phyloP scores from a whole-genome alignment of 1,140 invertebrate genomes.

The Gryon sp. region DNA sequence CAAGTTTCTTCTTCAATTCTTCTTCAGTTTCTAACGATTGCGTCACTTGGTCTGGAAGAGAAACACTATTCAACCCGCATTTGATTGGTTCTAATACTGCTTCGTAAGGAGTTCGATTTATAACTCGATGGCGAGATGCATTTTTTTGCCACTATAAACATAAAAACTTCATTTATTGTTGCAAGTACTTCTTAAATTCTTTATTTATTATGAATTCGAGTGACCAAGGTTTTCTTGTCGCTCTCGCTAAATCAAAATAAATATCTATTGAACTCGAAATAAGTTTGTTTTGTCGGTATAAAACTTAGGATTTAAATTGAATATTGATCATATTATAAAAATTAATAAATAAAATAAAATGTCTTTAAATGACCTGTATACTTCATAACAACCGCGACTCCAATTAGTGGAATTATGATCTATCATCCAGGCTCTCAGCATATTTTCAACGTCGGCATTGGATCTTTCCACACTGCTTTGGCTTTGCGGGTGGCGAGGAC shows the following conservation, averaged over 20 bases:
- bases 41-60: background rate
- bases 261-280: constrained; percentile 2
- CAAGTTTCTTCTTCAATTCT: constrained; percentile 6
- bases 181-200: too few relatives aligned
- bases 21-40: constrained; percentile 18
- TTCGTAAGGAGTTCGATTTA: constrained; percentile 28
- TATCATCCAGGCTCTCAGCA: constrained; percentile 35
- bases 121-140: constrained; percentile 10
- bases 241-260: background rate
- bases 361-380: too few relatives aligned
- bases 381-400: constrained; percentile 6
- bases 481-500: constrained; percentile 40
- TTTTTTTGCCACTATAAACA: constrained; percentile 32
- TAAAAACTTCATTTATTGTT: too few relatives aligned
- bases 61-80: background rate
- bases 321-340: too few relatives aligned
- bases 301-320: too few relatives aligned
- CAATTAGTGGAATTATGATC: constrained; percentile 25
- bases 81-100: constrained; percentile 8
- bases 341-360: too few relatives aligned
- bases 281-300: too few relatives aligned
- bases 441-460: constrained; percentile 47
- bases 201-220: too few relatives aligned
- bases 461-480: constrained; percentile 54
- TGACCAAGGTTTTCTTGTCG: too few relatives aligned